These are phyloP conservation scores for Eremobia ochroleuca DNA, from an alignment of 2,888 invertebrate genomes.

Conservation along the genomic window DNA sequence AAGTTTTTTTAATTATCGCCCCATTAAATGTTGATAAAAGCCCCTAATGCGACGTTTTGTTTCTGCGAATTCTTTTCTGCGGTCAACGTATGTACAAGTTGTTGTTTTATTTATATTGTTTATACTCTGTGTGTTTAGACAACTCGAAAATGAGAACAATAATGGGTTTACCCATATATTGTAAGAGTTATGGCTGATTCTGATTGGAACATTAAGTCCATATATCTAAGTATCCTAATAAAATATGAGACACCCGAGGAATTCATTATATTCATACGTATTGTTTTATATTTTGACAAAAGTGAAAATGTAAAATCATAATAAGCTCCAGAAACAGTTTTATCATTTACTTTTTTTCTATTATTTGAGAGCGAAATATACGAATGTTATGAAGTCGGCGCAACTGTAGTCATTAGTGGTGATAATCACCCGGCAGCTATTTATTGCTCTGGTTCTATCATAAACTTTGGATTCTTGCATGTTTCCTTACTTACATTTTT, in stretches of 20 bases:
- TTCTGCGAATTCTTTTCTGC: constrained; percentile 58
- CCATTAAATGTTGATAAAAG: constrained; percentile 66
- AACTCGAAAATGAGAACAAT: constrained; percentile 42
- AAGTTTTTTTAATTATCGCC: constrained; percentile 67
- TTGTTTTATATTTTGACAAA: constrained; percentile 60
- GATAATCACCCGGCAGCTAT: constrained; percentile 55
- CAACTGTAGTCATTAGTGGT: constrained; percentile 55
- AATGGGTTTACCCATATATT: constrained; percentile 19
- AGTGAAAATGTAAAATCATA: constrained; percentile 53
- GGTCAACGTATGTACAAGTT: constrained; percentile 28
- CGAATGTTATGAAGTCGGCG: constrained; percentile 48
- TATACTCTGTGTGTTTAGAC: constrained; percentile 42
- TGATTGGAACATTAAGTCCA: constrained; percentile 34
- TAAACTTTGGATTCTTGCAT: constrained; percentile 43
- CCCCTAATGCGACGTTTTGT: constrained; percentile 60
- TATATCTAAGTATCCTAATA: constrained; percentile 24
- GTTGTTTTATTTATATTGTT: constrained; percentile 34
- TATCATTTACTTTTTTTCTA: constrained; percentile 39
- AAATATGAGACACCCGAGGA: constrained; percentile 21
- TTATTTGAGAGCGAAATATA: constrained; percentile 38
- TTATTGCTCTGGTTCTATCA: constrained; percentile 47
- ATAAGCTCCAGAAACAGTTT: constrained; percentile 48
- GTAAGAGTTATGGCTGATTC: constrained; percentile 41
- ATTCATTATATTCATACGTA: constrained; percentile 31
- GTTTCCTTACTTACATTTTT: constrained; percentile 27